Conservation (phyloP, 2,888 invertebrate species). For the Drosophila maculinotata region DNA sequence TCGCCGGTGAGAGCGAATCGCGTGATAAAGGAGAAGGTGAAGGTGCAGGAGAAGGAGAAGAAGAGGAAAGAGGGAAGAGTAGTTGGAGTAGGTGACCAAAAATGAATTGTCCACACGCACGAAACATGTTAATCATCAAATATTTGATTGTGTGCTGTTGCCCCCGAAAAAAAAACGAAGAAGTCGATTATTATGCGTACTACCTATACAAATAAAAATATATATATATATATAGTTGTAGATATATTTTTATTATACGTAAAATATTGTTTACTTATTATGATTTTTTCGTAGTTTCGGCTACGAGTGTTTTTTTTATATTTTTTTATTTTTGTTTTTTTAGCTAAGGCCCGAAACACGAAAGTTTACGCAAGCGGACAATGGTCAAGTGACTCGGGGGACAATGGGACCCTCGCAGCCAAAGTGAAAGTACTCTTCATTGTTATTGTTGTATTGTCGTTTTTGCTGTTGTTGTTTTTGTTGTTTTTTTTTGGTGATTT, state of each 20-base stretch:
- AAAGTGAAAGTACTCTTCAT: conserved; percentile 66
- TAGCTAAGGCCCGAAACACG: conserved; percentile 44
- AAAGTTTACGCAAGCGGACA: conserved; percentile 71
- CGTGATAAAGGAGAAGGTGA: not conserved
- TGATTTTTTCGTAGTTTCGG: conserved; percentile 5
- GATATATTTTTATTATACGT: conserved; percentile 19
- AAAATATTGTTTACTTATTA: conserved; percentile 38
- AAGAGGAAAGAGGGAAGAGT: no score
- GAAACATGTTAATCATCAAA: conserved; percentile 59
- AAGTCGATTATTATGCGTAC: conserved; percentile 33
- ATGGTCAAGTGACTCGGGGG: conserved; percentile 36
- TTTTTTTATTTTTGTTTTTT: conserved; percentile 12
- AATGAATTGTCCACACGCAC: conserved; percentile 53
- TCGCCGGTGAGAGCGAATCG: not conserved
- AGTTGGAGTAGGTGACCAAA: not conserved
- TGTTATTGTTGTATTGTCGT: conserved; percentile 42
- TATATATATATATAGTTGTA: conserved; percentile 4
- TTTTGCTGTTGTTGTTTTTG: conserved; percentile 17
- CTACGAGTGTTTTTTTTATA: no score
- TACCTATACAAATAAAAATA: not conserved
- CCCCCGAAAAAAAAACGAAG: conserved; percentile 6
- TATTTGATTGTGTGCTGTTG: conserved; percentile 17
- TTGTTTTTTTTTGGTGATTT: conserved; percentile 29
- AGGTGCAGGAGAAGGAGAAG: not conserved
- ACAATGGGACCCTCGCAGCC: conserved; percentile 10